phyloP scores from a whole-genome alignment of 2,888 invertebrate species.

The Schizotus pectinicornis region DNA sequence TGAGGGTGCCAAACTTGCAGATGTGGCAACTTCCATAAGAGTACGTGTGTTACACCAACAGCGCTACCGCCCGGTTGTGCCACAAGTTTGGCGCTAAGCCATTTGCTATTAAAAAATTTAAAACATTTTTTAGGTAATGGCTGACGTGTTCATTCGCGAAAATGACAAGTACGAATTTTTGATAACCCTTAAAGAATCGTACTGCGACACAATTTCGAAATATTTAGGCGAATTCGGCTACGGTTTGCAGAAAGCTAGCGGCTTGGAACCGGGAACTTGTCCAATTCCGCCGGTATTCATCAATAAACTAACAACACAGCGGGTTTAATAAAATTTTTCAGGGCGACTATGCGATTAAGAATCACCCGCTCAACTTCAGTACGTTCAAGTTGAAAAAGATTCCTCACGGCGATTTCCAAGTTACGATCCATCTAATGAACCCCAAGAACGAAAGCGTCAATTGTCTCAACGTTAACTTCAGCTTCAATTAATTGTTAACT shows the following conservation, averaged over 20 bases:
- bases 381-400: slow-evolving; percentile 36
- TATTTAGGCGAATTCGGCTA: slow-evolving; percentile 39
- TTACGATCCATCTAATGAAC: slow-evolving; percentile 29
- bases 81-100: too few relatives aligned
- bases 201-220: slow-evolving; percentile 32
- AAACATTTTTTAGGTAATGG: slow-evolving; percentile 23
- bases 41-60: too few relatives aligned
- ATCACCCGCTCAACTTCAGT: slow-evolving; percentile 36
- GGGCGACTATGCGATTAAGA: slow-evolving; percentile 39
- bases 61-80: too few relatives aligned
- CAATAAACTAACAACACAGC: neutral
- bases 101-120: slow-evolving; percentile 13
- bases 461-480: slow-evolving; percentile 33
- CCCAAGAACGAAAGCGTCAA: slow-evolving; percentile 30
- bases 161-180: slow-evolving; percentile 35
- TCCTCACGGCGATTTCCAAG: slow-evolving; percentile 34
- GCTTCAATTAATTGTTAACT: slow-evolving; percentile 18
- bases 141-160: slow-evolving; percentile 32
- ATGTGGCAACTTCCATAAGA: too few relatives aligned
- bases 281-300: slow-evolving; percentile 37
- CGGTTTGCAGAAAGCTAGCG: slow-evolving; percentile 37
- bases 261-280: slow-evolving; percentile 35
- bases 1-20: too few relatives aligned
- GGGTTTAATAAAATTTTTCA: slow-evolving; percentile 22
- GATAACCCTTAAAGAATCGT: slow-evolving; percentile 30